A percentile compares a stretch with the other conserved stretches of the same genome.
Evolutionary conservation across 2,888 invertebrate species (phyloP).

Genomic region (Pheosia tremula): DNA sequence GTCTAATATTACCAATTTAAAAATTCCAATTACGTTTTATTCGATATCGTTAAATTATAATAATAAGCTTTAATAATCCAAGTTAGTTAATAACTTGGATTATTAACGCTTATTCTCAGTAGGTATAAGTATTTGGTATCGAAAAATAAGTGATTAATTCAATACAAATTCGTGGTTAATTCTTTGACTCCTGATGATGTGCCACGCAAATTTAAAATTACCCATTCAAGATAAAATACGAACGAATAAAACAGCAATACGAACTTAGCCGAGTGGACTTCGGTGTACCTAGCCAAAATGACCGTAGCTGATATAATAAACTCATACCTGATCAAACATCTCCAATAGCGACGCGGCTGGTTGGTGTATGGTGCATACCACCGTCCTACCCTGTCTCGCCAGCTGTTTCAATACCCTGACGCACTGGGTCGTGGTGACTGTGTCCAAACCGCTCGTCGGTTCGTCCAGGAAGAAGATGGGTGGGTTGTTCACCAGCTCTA

Average conservation of each 20-base stretch:
- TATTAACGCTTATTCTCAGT: too few species aligned
- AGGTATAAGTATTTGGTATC: too few species aligned
- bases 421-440: slow-evolving; percentile 86
- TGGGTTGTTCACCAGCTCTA: slow-evolving; percentile 93
- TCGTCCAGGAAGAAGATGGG: slow-evolving; percentile 93
- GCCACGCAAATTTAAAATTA: too few species aligned
- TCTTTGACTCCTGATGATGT: too few species aligned
- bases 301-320: not conserved
- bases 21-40: too few species aligned
- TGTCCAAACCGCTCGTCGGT: slow-evolving; percentile 90
- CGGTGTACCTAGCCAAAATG: not conserved
- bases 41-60: too few species aligned
- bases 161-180: too few species aligned
- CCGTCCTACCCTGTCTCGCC: slow-evolving; percentile 86
- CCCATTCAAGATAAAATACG: too few species aligned
- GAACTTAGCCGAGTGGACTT: not conserved
- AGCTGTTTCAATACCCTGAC: slow-evolving; percentile 83
- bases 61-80: too few species aligned
- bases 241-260: too few species aligned
- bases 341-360: slow-evolving; percentile 87
- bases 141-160: too few species aligned
- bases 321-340: slow-evolving; percentile 84
- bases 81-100: too few species aligned
- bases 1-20: not conserved
- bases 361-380: slow-evolving; percentile 89